Evolutionary conservation across 2,797 vertebrate genomes (phyloP).

Genomic region (Dendrocincla tyrannina): DNA sequence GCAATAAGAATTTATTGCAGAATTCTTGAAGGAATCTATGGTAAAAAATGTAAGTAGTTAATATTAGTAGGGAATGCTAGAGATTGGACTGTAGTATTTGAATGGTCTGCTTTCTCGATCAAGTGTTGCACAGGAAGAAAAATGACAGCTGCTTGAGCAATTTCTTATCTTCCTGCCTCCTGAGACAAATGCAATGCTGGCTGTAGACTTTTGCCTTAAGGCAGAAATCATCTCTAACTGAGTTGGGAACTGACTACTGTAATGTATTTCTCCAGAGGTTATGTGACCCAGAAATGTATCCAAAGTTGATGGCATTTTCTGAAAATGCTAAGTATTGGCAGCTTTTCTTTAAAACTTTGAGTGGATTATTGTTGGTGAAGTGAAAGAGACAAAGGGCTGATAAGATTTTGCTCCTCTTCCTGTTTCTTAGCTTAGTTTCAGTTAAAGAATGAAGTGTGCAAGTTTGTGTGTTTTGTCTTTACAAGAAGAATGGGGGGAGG

Average conservation of each 20-base stretch:
- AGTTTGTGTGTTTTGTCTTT: neutral
- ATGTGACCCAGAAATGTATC: constrained; percentile 42
- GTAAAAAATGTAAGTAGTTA: neutral
- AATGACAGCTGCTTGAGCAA: constrained; percentile 13
- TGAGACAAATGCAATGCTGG: neutral
- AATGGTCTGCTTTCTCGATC: neutral
- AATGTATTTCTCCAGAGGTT: constrained; percentile 32
- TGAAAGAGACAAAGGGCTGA: neutral
- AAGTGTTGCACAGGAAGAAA: neutral
- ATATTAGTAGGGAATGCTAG: neutral
- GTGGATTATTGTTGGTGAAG: neutral
- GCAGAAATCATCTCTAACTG: constrained; percentile 21
- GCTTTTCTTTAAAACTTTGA: neutral
- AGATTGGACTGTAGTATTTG: neutral
- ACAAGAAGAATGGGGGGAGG: neutral
- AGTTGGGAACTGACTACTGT: neutral
- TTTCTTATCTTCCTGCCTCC: constrained; percentile 2
- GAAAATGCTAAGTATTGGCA: neutral
- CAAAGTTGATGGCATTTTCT: neutral
- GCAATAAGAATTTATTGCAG: neutral
- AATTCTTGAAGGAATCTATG: neutral
- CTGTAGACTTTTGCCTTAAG: constrained; percentile 21
- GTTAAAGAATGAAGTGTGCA: neutral
- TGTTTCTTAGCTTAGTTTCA: neutral
- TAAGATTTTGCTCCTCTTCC: neutral